Percentiles rank a stretch among this genome's conserved stretches.
phyloP scores from a whole-genome alignment of 2,113 vertebrate genomes.

The Donacobius atricapilla region DNA sequence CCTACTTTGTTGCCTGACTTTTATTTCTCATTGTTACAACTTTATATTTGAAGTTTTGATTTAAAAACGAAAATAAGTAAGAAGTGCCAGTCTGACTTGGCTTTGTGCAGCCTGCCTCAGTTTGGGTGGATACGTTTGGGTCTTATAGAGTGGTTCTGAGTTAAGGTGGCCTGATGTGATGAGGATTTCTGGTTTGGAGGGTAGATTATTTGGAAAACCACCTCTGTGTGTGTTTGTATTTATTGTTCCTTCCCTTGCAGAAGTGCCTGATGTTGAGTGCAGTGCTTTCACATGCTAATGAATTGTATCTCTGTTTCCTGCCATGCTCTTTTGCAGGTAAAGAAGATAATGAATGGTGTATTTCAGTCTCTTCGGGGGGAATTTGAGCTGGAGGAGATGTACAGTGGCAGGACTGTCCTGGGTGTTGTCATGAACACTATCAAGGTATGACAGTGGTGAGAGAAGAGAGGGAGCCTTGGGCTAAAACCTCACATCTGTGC shows the following conservation, averaged over 20 bases:
- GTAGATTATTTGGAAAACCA: neutral
- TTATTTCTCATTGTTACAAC: neutral
- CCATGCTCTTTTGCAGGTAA: conserved; percentile 77
- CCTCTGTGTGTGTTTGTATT: accelerated
- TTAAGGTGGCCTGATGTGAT: accelerated
- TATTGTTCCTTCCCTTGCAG: neutral
- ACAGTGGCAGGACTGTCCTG: conserved; percentile 84
- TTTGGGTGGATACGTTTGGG: neutral
- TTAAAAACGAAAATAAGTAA: neutral
- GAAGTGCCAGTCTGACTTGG: neutral
- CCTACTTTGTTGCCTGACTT: neutral
- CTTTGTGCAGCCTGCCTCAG: neutral
- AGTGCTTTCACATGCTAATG: neutral
- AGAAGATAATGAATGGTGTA: conserved; percentile 95
- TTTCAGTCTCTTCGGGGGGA: conserved; percentile 89
- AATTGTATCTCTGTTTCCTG: neutral
- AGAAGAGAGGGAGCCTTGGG: neutral
- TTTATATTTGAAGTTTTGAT: neutral
- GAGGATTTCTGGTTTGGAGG: neutral
- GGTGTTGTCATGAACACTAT: conserved; percentile 86
- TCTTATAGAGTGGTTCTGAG: neutral
- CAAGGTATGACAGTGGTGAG: conserved; percentile 74
- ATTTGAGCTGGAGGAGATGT: conserved; percentile 86
- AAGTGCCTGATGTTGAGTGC: neutral
- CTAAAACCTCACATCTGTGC: accelerated